These are phyloP conservation scores for Puma concolor DNA, from an alignment of 2,113 vertebrate genomes.

Conservation along the genomic window DNA sequence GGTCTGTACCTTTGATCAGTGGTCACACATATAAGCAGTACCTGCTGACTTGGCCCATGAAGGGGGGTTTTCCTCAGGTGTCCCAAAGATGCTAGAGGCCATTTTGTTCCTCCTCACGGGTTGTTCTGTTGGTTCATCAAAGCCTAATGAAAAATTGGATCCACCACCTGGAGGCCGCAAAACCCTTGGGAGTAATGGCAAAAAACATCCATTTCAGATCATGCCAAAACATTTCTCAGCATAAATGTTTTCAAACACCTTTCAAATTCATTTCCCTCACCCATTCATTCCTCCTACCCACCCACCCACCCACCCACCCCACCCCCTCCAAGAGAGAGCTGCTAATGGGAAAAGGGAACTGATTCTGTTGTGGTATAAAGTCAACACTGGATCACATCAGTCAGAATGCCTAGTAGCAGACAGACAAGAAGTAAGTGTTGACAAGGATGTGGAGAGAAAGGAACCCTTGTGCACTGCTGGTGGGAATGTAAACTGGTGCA, in stretches of 20 bases:
- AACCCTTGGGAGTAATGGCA: constrained; percentile 86
- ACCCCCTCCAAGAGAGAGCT: not conserved
- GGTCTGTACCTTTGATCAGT: not conserved
- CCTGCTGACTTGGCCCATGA: constrained; percentile 86
- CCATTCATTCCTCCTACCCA: not conserved
- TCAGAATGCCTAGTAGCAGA: not conserved
- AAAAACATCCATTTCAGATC: not conserved
- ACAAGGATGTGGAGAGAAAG: not conserved
- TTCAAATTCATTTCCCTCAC: not conserved
- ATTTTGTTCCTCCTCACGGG: constrained; percentile 93
- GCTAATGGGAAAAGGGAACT: not conserved
- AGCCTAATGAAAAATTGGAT: constrained; percentile 95
- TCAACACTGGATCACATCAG: not conserved
- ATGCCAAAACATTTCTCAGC: not conserved
- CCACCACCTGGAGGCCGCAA: constrained; percentile 96
- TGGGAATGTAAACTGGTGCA: no score
- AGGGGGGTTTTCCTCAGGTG: constrained; percentile 92
- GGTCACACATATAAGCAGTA: not conserved
- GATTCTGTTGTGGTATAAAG: no score
- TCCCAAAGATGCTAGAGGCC: constrained; percentile 97
- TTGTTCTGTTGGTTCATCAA: constrained; percentile 90
- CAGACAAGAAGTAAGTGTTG: not conserved
- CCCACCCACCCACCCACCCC: no score
- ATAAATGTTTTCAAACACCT: not conserved
- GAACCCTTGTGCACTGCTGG: not conserved